phyloP scores from a whole-genome alignment of 2,888 invertebrate genomes.

The Callyntrura sp. region DNA sequence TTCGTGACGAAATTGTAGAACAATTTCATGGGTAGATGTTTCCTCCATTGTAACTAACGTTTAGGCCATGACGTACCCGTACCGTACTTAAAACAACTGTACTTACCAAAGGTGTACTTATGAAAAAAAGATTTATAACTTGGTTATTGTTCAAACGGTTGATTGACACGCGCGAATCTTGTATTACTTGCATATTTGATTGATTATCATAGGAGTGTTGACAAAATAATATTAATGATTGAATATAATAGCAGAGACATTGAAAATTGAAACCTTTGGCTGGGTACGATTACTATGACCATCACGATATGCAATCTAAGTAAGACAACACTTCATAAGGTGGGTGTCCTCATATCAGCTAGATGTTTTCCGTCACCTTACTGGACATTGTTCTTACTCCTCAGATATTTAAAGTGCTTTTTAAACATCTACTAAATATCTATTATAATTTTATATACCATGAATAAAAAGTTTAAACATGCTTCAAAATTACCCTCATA shows the following conservation, averaged over 20 bases:
- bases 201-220: conserved; percentile 42
- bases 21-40: background rate
- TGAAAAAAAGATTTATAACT: background rate
- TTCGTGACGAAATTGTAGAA: conserved; percentile 43
- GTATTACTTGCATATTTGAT: conserved; percentile 20
- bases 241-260: conserved; percentile 13
- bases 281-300: background rate
- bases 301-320: background rate
- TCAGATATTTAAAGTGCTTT: too few species aligned
- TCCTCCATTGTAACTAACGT: background rate
- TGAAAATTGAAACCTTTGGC: conserved; percentile 3
- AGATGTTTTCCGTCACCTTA: too few species aligned
- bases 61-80: background rate
- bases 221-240: conserved; percentile 58
- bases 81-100: background rate
- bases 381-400: too few species aligned
- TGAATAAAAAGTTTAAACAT: background rate
- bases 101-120: background rate
- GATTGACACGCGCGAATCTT: conserved; percentile 55
- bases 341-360: too few species aligned
- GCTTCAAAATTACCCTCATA: conserved; percentile 37
- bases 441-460: too few species aligned
- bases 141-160: conserved; percentile 26
- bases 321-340: background rate
- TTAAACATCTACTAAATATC: too few species aligned